These are phyloP conservation scores for Hydractinia symbiolongicarpus DNA, from an alignment of 30 jellyfish, hydroid and myxozoan genomes.

Conservation along the genomic window DNA sequence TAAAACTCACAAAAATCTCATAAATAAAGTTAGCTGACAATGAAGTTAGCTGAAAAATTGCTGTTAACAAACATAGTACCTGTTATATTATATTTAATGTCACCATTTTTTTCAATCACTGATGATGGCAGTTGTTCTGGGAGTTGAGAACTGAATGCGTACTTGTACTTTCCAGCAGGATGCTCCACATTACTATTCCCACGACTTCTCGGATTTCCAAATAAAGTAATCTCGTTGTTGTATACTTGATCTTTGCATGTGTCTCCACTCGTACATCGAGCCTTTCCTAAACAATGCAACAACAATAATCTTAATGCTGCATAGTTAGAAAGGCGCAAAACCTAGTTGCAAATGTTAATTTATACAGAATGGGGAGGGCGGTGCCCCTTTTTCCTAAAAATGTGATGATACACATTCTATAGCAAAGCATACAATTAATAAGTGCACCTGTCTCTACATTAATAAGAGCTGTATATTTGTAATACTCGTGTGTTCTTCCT, in stretches of 20 bases:
- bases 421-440: too few species aligned
- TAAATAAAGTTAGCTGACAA: too few species aligned
- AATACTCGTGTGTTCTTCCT: too few species aligned
- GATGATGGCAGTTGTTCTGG: conserved; percentile 26
- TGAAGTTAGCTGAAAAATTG: too few species aligned
- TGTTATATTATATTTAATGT: conserved; percentile 9
- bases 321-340: too few species aligned
- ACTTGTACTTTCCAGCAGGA: conserved; percentile 7
- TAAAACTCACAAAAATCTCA: too few species aligned
- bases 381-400: too few species aligned
- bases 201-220: neutral
- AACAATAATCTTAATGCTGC: neutral
- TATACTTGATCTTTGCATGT: conserved; percentile 1
- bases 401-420: too few species aligned
- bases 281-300: conserved; percentile 15
- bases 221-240: neutral
- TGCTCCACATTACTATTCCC: neutral
- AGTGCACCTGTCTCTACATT: too few species aligned
- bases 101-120: conserved; percentile 4
- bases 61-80: neutral
- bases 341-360: too few species aligned
- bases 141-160: conserved; percentile 18
- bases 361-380: too few species aligned
- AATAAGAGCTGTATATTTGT: too few species aligned
- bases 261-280: conserved; percentile 16